phyloP scores from a whole-genome alignment of 2,888 invertebrate species.

The Lasius platythorax region DNA sequence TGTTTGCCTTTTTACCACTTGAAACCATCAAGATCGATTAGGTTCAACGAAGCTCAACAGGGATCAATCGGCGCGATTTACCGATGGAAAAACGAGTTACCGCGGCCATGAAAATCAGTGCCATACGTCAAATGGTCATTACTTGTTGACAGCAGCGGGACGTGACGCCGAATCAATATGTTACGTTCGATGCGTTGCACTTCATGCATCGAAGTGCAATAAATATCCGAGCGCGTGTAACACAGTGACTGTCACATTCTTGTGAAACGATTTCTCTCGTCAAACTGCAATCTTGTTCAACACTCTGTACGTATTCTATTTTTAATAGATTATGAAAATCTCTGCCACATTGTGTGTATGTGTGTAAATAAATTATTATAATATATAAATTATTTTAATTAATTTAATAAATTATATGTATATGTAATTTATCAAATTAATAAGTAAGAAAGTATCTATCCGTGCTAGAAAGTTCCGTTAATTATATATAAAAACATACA shows the following conservation, averaged over 20 bases:
- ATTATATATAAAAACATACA: background rate
- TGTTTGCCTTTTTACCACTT: background rate
- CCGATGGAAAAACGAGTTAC: slow-evolving; percentile 46
- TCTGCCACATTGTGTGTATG: background rate
- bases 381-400: background rate
- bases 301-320: background rate
- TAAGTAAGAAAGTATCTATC: background rate
- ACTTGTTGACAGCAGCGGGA: slow-evolving; percentile 41
- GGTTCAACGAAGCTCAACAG: slow-evolving; percentile 14
- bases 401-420: background rate
- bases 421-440: too few species aligned
- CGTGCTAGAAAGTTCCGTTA: background rate
- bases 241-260: slow-evolving; percentile 26
- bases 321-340: background rate
- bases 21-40: slow-evolving; percentile 34
- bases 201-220: slow-evolving; percentile 47
- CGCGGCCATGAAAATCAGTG: slow-evolving; percentile 45
- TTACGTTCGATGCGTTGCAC: slow-evolving; percentile 44
- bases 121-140: slow-evolving; percentile 52
- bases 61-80: slow-evolving; percentile 23
- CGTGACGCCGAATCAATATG: slow-evolving; percentile 52
- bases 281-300: background rate
- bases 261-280: slow-evolving; percentile 19
- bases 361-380: background rate
- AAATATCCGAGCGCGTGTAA: slow-evolving; percentile 39